Evolutionary conservation across 2,888 invertebrate genomes (phyloP), one percentile per base, ranked within the genome.

Genomic region (Nephrotoma appendiculata): DNA sequence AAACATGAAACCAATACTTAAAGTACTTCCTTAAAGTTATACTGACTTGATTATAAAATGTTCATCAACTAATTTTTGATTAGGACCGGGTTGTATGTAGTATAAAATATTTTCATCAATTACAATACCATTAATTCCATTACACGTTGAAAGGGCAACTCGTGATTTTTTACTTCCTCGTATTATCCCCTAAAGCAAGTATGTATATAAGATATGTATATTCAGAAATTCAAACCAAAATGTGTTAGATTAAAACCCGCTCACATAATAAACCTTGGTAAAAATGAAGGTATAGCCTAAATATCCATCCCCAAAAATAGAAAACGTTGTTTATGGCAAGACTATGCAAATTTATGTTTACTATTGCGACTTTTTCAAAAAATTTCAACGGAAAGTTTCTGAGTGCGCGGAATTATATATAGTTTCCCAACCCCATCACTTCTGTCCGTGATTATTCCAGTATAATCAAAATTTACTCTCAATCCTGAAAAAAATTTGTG

Each of bases 131-230:
- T 95, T 94, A 57, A 95, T 91, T 86, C 95, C 95, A 86, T 93
- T 92, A 90, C 98, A 98, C 5, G 97, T 97, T 86, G 98, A 97
- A 86, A 98, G 90, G 0, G 97, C 97, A 86, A 94, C 97, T 95
- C 95, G 95, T 4, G 98, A 97, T 87, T 93, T 92, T 0, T 93
- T 92, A 88, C 93, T 92, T 87, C 94, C 95, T 88, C 95, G 93
- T 87, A 98, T 93, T 88, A 93, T 93, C 87, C 98, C 98, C 89
- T 92, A 19, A 19, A 19, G 19, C 19, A 19, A 19, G 19, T 19
- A 1, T 19, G 19, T 19, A 19, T 19, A 19, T 19, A 19, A 19
- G 19, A 19, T 1, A 19, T 19, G 88, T 12, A 11, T 2, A 12
- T 48, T 48, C 9, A 83, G 83, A 6, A 31, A 19, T 9, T 83